Evolutionary conservation across 2,888 invertebrate genomes (phyloP), one percentile per base, ranked within the genome.

Genomic region (Halictus ligatus): DNA sequence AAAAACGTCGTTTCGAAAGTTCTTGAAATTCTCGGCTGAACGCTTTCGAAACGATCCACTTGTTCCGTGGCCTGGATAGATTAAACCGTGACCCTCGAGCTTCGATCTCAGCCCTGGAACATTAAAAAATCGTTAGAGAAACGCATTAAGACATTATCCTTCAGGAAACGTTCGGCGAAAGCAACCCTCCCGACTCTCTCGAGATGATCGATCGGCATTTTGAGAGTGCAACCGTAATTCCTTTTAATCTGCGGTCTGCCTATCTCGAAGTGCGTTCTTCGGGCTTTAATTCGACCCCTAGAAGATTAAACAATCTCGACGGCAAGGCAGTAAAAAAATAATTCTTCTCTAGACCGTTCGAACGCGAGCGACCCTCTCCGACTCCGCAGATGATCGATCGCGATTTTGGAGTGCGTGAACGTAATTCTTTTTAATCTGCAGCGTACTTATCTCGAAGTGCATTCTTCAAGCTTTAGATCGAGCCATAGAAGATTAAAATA

Each of bases 1-100:
- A 72, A 29, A 54, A 83, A 83, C 46, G 35, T 67, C 43, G 60
- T 21, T 35, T 25, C 81, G 67, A 29, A 73, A 60, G 25, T 50
- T 50, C 21, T n/a, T 43, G 69, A 69, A 69, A 69, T 69, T 69
- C 35, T 67, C 15, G 64, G 29, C 6, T 29, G 64, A 64, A 64
- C 15, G 64, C 15, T 29, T 64, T 64, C 64, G 29, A 15, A 29
- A 64, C 7, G 12, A 29, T 64, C 64, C 54, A 21, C 54, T 64
- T 15, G 5, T 35, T 35, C 35, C 35, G 29, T 15, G 64, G 25
- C 15, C 64, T 64, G 64, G 29, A 29, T 29, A 29, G 64, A 64
- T 64, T 64, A 64, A 64, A 64, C 64, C 15, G 12, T 15, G 29
- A 29, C 15, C 15, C 64, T 64, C 15, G 64, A 29, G 29, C 29